Evolutionary conservation across 2,888 invertebrate genomes (phyloP).

Genomic region (Pandemis heparana): DNA sequence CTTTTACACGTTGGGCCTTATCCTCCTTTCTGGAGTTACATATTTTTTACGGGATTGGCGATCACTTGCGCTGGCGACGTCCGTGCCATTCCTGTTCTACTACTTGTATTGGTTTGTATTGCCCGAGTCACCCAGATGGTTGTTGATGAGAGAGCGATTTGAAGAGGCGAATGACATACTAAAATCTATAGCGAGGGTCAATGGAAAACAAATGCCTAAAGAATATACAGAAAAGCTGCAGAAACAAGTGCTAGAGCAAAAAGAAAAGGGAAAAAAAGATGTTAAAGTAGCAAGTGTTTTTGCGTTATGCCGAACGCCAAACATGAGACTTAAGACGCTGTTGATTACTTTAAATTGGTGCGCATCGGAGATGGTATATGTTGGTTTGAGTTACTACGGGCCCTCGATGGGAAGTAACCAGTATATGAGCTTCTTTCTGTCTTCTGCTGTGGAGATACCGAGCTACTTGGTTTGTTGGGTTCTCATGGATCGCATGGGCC

Average conservation of each 20-base stretch:
- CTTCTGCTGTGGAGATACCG: constrained; percentile 95
- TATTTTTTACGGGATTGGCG: constrained; percentile 95
- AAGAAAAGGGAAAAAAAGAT: constrained; percentile 80
- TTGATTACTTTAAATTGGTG: constrained; percentile 96
- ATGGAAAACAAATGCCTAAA: constrained; percentile 90
- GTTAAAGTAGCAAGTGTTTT: constrained; percentile 82
- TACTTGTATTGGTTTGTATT: constrained; percentile 94
- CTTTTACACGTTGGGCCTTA: constrained; percentile 95
- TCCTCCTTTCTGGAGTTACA: constrained; percentile 93
- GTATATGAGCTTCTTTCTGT: constrained; percentile 95
- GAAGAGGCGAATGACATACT: constrained; percentile 93
- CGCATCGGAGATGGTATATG: constrained; percentile 96
- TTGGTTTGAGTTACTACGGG: constrained; percentile 96
- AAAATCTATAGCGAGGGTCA: constrained; percentile 91
- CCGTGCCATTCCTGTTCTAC: constrained; percentile 93
- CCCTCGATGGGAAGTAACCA: constrained; percentile 95
- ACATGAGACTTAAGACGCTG: constrained; percentile 94
- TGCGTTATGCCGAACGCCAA: constrained; percentile 92
- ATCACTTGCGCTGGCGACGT: constrained; percentile 91
- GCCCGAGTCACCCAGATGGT: constrained; percentile 96
- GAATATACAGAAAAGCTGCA: constrained; percentile 90
- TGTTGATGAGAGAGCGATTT: constrained; percentile 92
- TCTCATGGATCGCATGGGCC: constrained; percentile 94
- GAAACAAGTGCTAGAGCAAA: constrained; percentile 89
- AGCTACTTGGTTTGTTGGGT: constrained; percentile 95